A percentile compares a stretch with the other conserved stretches of the same genome.
Evolutionary conservation across 2,888 invertebrate species (phyloP).

Genomic region (Cerceris rybyensis): DNA sequence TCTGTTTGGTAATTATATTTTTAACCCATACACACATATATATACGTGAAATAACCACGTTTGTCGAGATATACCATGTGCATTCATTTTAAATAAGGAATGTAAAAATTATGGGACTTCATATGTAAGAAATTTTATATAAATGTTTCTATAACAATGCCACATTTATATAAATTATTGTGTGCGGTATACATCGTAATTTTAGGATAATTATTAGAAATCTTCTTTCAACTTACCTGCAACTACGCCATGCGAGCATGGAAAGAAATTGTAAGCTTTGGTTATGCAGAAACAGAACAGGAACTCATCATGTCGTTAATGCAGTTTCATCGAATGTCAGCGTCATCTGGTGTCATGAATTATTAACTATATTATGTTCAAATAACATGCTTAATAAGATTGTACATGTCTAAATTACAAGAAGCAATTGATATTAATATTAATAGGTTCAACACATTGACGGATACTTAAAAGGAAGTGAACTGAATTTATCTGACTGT

Average conservation of each 20-base stretch:
- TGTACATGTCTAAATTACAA: no score
- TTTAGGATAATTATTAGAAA: slow-evolving; percentile 49
- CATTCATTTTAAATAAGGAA: background rate
- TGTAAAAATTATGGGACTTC: background rate
- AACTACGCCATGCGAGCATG: slow-evolving; percentile 63
- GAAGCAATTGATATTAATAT: no score
- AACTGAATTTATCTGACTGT: no score
- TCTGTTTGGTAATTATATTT: background rate
- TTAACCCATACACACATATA: background rate
- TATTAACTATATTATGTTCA: background rate
- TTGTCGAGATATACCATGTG: slow-evolving; percentile 56
- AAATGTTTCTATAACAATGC: slow-evolving; percentile 4
- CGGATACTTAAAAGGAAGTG: no score
- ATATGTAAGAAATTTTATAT: background rate
- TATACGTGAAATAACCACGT: slow-evolving; percentile 12
- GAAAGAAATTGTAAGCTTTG: slow-evolving; percentile 59
- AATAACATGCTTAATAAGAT: no score
- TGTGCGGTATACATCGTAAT: background rate
- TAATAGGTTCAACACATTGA: no score
- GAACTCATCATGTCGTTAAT: background rate
- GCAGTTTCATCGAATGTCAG: background rate
- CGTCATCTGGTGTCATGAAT: slow-evolving; percentile 19
- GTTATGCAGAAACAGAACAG: slow-evolving; percentile 6
- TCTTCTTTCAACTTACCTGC: slow-evolving; percentile 67
- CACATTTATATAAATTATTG: background rate